These are phyloP conservation scores for Indicator indicator DNA, from an alignment of 2,113 vertebrate genomes.

Conservation along the genomic window DNA sequence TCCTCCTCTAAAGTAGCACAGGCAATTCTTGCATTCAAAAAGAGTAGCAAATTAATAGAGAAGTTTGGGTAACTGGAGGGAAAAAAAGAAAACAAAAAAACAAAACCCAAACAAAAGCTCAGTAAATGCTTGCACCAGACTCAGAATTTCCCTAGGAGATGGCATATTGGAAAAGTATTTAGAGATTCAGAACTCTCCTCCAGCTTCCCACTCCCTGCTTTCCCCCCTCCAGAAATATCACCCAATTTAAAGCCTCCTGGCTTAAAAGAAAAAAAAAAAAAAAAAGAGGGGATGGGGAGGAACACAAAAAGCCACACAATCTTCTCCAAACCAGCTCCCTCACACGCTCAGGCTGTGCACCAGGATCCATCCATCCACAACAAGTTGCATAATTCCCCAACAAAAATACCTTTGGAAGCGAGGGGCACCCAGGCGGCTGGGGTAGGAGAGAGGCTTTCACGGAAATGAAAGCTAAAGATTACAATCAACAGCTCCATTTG, in stretches of 20 bases:
- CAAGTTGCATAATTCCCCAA: conserved; percentile 30
- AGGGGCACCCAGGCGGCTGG: conserved; percentile 3
- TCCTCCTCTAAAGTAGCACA: neutral
- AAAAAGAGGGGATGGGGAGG: too few relatives aligned
- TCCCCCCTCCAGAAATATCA: neutral
- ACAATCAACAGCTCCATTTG: conserved; percentile 68
- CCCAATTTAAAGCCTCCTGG: conserved; percentile 27
- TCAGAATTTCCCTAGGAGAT: conserved; percentile 35
- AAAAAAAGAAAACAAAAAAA: too few relatives aligned
- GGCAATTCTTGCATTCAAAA: neutral
- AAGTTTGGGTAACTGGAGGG: conserved; percentile 63
- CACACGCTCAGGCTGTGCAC: neutral
- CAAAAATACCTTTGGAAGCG: conserved; percentile 65
- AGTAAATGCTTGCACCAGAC: conserved; percentile 32
- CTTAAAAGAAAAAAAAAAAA: neutral
- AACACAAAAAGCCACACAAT: too few relatives aligned
- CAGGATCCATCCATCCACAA: neutral
- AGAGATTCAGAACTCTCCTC: neutral
- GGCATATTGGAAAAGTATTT: neutral
- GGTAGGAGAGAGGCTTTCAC: conserved; percentile 67
- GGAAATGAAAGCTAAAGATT: conserved; percentile 68
- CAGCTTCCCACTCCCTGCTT: neutral
- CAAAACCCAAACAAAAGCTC: neutral
- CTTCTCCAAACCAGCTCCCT: conserved; percentile 20
- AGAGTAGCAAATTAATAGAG: conserved; percentile 54